Evolutionary conservation across 2,888 invertebrate genomes (phyloP).

Genomic region (Eucriotettix oculatus): DNA sequence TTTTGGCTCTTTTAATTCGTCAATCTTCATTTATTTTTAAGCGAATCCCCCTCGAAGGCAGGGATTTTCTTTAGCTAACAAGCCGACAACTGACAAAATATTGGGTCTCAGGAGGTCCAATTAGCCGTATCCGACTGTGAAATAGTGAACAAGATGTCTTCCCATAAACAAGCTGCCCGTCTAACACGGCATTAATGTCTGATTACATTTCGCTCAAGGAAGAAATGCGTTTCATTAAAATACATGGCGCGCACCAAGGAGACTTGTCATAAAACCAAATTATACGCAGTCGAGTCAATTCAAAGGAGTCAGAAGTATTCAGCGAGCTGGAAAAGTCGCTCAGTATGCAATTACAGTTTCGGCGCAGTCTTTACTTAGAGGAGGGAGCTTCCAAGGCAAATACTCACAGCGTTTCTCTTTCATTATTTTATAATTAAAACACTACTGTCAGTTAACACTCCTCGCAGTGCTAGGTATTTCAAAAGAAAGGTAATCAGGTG

Average conservation of each 20-base stretch:
- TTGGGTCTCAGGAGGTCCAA: slow-evolving; percentile 4
- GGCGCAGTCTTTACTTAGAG: too few species aligned
- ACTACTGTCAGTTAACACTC: too few species aligned
- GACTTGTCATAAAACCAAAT: neutral
- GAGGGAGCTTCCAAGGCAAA: too few species aligned
- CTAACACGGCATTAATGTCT: neutral
- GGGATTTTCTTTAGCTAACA: neutral
- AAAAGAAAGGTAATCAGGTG: too few species aligned
- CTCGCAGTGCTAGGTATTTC: too few species aligned
- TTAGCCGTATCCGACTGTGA: neutral
- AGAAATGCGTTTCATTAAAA: neutral
- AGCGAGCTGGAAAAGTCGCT: too few species aligned
- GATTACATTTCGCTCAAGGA: neutral
- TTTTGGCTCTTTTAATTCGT: neutral
- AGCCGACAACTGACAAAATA: slow-evolving; percentile 3
- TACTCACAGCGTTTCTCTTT: too few species aligned
- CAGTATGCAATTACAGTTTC: too few species aligned
- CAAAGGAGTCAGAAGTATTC: too few species aligned
- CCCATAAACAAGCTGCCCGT: neutral
- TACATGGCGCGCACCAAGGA: neutral
- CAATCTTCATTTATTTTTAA: neutral
- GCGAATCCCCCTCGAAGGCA: neutral
- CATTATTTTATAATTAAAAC: too few species aligned
- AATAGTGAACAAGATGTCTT: neutral
- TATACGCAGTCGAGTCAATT: neutral